phyloP scores from a whole-genome alignment of 1,140 invertebrate genomes.

The Monomorium pharaonis region DNA sequence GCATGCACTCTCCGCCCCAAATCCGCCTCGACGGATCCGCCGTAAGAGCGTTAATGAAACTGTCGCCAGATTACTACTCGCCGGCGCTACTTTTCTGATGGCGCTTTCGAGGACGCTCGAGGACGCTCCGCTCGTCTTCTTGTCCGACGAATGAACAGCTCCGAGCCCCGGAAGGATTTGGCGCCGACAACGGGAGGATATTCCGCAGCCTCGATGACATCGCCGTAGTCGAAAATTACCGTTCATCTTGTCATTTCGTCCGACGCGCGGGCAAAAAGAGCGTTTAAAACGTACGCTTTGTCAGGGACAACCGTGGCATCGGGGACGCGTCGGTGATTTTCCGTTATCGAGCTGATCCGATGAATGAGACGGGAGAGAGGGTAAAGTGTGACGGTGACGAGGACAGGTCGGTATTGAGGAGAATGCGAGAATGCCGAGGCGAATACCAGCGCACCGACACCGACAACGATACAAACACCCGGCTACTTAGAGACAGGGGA shows the following conservation, averaged over 20 bases:
- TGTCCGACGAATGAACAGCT: conserved; percentile 15
- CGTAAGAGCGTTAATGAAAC: conserved; percentile 56
- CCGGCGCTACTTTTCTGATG: conserved; percentile 24
- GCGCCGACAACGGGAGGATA: neutral
- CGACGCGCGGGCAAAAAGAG: conserved; percentile 36
- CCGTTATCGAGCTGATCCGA: conserved; percentile 66
- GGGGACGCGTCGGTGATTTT: conserved; percentile 66
- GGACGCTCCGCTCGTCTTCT: conserved; percentile 39
- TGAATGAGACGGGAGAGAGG: conserved; percentile 2
- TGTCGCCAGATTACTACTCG: conserved; percentile 54
- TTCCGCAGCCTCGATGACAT: conserved; percentile 5
- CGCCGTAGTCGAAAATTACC: conserved; percentile 44
- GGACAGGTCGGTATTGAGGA: conserved; percentile 46
- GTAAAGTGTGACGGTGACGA: conserved; percentile 36
- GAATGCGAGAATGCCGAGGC: conserved; percentile 47
- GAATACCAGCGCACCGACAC: conserved; percentile 33
- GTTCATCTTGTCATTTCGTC: conserved; percentile 33
- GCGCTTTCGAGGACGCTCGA: conserved; percentile 45
- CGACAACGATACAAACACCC: conserved; percentile 68
- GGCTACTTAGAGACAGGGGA: conserved; percentile 77
- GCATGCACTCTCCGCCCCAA: conserved; percentile 25
- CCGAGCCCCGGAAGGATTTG: conserved; percentile 1
- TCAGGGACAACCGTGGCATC: conserved; percentile 21
- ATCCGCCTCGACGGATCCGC: conserved; percentile 34
- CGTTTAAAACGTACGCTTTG: conserved; percentile 19